Evolutionary conservation across 2,797 vertebrate species (phyloP), one percentile per base, ranked within the genome.

Genomic region (Falco columbarius): DNA sequence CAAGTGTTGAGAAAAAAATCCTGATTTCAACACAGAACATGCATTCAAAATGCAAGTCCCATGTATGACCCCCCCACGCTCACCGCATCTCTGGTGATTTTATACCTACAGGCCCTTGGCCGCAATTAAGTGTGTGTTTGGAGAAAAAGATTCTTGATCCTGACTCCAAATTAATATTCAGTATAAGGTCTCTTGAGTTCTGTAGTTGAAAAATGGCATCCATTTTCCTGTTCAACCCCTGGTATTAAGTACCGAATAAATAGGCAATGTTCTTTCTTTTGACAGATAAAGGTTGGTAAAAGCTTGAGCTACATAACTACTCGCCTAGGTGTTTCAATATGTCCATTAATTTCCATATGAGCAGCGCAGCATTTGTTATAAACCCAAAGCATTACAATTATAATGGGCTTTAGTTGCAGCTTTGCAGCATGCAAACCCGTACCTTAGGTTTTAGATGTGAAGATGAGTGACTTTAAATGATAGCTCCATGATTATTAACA

Each of bases 341-440:
- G 65, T 29, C 18, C 12, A 29, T 18, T 10, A 12, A 26, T 38
- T 59, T 68, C 67, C 14, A 0, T 4, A 2, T 0, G 20, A 59
- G 58, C 63, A 59, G 49, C 59, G 30, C 42, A 40, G 36, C 14
- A 2, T 3, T 15, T 15, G 1, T 7, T 26, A 9, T 3, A 66
- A 42, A 12, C n/a, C 52, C 21, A 13, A 12, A 27, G 32, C 21
- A 3, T 13, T 23, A 3, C 12, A 15, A 9, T 8, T 18, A 1
- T 5, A 12, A 15, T 0, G 2, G 24, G n/a, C 27, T 79, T 15
- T 18, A 20, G 30, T 74, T 67, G 87, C 76, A 70, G 75, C 74
- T 55, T 46, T 12, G 29, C 22, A 23, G 44, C 32, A 34, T 1
- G 26, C 34, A 3, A 11, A 46, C 3, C 0, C 0, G 6, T 7